Evolutionary conservation across 2,888 invertebrate genomes (phyloP).

Genomic region (Melangyna quadrimaculata): DNA sequence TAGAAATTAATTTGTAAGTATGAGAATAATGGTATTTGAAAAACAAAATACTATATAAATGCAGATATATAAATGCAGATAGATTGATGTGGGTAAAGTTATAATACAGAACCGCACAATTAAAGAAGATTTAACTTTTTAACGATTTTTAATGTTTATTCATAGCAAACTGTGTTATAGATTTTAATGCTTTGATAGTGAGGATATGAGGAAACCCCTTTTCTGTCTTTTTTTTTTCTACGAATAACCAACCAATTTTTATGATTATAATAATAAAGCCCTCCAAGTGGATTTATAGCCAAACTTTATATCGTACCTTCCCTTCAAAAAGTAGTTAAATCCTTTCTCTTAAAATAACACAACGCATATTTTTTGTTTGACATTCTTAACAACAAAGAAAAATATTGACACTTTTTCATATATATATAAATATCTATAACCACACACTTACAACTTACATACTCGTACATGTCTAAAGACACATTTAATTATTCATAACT

Average conservation of each 20-base stretch:
- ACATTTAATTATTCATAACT: constrained; percentile 55
- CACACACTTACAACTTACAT: background rate
- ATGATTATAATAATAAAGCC: background rate
- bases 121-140: background rate
- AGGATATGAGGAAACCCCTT: background rate
- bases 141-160: background rate
- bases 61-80: background rate
- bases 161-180: background rate
- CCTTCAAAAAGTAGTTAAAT: background rate
- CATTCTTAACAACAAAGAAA: constrained; percentile 37
- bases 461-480: background rate
- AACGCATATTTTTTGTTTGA: constrained; percentile 13
- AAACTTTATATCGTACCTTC: background rate
- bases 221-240: background rate
- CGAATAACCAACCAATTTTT: background rate
- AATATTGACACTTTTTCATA: constrained; percentile 52
- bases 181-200: background rate
- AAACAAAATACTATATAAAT: background rate
- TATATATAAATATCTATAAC: constrained; percentile 38
- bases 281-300: background rate
- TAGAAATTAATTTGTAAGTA: background rate
- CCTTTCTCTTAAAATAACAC: constrained; percentile 28
- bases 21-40: background rate
- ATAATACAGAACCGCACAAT: background rate
- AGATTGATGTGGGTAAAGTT: background rate